Evolutionary conservation across 2,797 vertebrate genomes (phyloP), one percentile per base, ranked within the genome.

Genomic region (Myotis daubentonii): DNA sequence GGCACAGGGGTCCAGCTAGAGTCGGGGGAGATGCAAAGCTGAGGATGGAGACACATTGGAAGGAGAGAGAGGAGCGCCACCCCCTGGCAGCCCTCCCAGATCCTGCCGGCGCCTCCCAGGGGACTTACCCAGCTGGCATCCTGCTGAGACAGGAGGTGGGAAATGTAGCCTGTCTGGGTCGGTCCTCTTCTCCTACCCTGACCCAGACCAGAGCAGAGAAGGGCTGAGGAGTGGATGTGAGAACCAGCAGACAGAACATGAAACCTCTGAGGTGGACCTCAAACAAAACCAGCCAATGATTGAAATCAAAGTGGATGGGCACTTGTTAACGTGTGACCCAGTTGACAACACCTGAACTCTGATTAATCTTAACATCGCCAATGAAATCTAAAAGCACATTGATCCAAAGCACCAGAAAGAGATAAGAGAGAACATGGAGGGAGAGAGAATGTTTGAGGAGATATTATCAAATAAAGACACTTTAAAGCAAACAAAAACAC

Each of bases 51-150:
- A 16, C 25, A 5, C 22, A 47, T 7, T 71, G 2, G 6, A 6
- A 51, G 65, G 79, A 8, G 38, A 25, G 22, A 28, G 2, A 25
- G 23, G 38, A 1, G 44, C 15, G 12, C 1, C 57, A 44, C 6
- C n/a, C 36, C 28, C 83, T 33, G 28, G 3, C 82, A 72, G 49
- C 66, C 38, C 30, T 49, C 65, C 19, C 2, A 8, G 25, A 30
- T 78, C 22, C 57, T 30, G 23, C 47, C 8, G 3, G 11, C 0
- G 9, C 13, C 25, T 16, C 23, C 36, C 15, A 1, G 0, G 6
- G 30, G 70, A 16, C 22, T 75, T 9, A 16, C 17, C 9, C 55
- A 6, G 3, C 38, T 12, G 36, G 41, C 16, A 44, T n/a, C 81
- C 30, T 7, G 3, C 79, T 55, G 71, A 55, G 22, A n/a, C 19